Evolutionary conservation across 2,888 invertebrate genomes (phyloP), one percentile per base, ranked within the genome.

Genomic region (Apotomis betuletana): DNA sequence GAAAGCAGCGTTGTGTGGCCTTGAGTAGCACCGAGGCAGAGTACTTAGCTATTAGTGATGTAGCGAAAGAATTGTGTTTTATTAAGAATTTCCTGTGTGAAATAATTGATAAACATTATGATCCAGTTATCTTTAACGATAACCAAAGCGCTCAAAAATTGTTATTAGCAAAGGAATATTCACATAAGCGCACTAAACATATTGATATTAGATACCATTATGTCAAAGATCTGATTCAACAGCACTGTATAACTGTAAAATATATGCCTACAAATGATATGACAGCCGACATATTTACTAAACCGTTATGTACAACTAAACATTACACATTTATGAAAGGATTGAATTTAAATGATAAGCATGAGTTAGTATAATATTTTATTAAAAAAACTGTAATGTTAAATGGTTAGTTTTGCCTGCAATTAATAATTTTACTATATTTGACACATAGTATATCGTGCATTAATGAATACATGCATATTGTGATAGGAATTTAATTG

Each of bases 1-100:
- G 10, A n/a, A 63, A 52, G 62, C 62, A 63, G n/a, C 51, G 38
- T 52, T 63, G 62, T 52, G 62, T 63, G n/a, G 62, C 62, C 38
- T 38, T 46, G 4, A 36, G 36, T 5, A 58, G 38, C 6, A 38
- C 38, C 12, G 58, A 58, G 58, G 38, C 38, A 38, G 6, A 44
- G 5, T 15, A 44, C 15, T 36, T 57, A 10, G 36, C 57, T 8
- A 57, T 60, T 44, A 46, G 60, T 46, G 60, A 60, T 60, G 44
- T 60, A n/a, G 13, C 15, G 12, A 60, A 60, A 27, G 60, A 60
- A 8, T 13, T 60, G 44, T 44, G n/a, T 13, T 60, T 60, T 46
- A 60, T 46, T 60, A 44, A 60, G 13, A 46, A 60, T 60, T 60
- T 60, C 44, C 4, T 44, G 13, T 27, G 6, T 8, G 60, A 61